Base-by-base conservation (phyloP, 2,113 vertebrate species). In the Coracopsis vasa region DNA sequence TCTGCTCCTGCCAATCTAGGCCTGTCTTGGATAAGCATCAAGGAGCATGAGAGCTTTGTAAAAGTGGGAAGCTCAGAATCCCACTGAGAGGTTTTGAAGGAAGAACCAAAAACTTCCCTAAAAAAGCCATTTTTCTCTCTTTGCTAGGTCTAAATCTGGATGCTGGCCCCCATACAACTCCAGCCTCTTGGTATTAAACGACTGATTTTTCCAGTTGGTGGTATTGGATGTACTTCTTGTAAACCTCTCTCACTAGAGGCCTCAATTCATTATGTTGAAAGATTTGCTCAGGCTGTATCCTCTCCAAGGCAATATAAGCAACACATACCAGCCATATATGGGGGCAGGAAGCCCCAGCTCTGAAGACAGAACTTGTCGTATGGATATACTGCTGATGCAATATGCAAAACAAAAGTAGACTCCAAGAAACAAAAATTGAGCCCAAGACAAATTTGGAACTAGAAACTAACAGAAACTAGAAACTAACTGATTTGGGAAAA, bases 381-480 rank as follows among this genome's bases (percentile, higher is more conserved):
- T 0, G 2, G 28, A 60, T 2, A 2, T 0, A 2, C 0, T 60
- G 41, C 56, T 79, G 65, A 81, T 51, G 20, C 33, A 81, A 42
- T 1, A 3, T 41, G n/a, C 35, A 74, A 79, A 95, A 62, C 28
- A 62, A 39, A 88, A 81, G 67, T 3, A 74, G 56, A 33, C 20
- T 70, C 45, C 61, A 78, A 79, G 31, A 53, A 65, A 78, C 6
- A 67, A 80, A 69, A 67, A 33, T 0, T 19, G 21, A 80, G n/a
- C 20, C 12, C 19, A 51, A 90, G 45, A 50, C 25, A 42, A 89
- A 78, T 29, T 2, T 56, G 13, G 73, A 94, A 67, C 37, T 24
- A 54, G 17, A 80, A 85, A 48, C 41, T 71, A 61, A 48, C 27
- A 56, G 11, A 31, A 86, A 64, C 44, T 20, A 45, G 44, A 45